These are phyloP conservation scores for Eurypyga helias DNA, from an alignment of 2,113 vertebrate species.

Conservation along the genomic window DNA sequence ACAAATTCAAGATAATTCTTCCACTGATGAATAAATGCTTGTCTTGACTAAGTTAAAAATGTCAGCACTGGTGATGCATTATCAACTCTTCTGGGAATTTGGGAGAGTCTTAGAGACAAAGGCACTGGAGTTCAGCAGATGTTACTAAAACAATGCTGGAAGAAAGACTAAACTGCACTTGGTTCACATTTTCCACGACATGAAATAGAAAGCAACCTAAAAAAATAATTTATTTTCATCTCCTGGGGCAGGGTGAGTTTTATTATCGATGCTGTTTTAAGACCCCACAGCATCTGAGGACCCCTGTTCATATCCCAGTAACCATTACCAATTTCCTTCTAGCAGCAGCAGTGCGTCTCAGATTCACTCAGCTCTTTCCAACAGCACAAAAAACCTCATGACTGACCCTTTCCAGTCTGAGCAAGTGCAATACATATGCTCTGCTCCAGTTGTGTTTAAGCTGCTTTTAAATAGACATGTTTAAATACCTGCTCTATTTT, in stretches of 20 bases:
- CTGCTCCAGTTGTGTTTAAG: neutral
- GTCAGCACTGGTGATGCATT: neutral
- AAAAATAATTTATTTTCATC: neutral
- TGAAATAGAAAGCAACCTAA: neutral
- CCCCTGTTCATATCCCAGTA: neutral
- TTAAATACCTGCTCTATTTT: neutral
- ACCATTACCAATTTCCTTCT: neutral
- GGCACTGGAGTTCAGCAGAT: neutral
- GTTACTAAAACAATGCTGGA: neutral
- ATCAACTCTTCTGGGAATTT: neutral
- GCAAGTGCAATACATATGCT: neutral
- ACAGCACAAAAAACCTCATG: neutral
- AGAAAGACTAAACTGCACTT: neutral
- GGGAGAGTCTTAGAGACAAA: neutral
- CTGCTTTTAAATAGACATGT: neutral
- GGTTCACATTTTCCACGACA: neutral
- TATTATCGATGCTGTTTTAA: neutral
- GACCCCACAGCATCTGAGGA: neutral
- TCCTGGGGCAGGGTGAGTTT: neutral
- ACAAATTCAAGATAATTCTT: slow-evolving; percentile 2
- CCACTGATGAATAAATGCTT: neutral
- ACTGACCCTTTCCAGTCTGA: neutral
- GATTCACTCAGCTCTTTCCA: neutral
- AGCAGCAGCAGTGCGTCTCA: neutral
- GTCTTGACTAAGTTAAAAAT: neutral